Evolutionary conservation across 2,888 invertebrate species (phyloP).

Genomic region (Eucera pruinosa): DNA sequence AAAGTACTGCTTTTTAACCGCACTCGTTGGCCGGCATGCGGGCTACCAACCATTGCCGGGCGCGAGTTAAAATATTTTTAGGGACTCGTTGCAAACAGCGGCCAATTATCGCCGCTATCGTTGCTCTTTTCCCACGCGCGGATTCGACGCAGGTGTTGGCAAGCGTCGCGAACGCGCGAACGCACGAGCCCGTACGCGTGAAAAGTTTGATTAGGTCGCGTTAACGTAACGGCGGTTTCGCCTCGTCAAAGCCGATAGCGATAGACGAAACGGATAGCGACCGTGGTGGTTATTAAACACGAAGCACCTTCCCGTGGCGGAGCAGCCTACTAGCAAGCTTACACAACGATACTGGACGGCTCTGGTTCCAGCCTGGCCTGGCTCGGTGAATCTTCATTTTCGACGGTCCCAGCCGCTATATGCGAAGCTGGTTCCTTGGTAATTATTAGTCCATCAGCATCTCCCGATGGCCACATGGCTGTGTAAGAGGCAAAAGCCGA

Average conservation of each 20-base stretch:
- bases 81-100: neutral
- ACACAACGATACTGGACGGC: slow-evolving; percentile 44
- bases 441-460: slow-evolving; percentile 83
- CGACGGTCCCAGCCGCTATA: slow-evolving; percentile 71
- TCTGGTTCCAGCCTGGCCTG: slow-evolving; percentile 46
- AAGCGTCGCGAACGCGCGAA: neutral
- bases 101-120: slow-evolving; percentile 1
- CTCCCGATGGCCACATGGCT: slow-evolving; percentile 82
- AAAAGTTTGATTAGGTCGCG: slow-evolving; percentile 10
- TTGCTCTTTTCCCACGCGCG: neutral
- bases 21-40: neutral
- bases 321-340: slow-evolving; percentile 23
- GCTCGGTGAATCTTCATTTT: slow-evolving; percentile 77
- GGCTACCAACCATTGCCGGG: neutral
- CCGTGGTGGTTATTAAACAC: slow-evolving; percentile 46
- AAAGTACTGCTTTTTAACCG: slow-evolving; percentile 35
- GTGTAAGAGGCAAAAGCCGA: slow-evolving; percentile 70
- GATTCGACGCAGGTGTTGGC: neutral
- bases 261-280: slow-evolving; percentile 45
- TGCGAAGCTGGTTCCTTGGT: slow-evolving; percentile 73
- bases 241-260: slow-evolving; percentile 23
- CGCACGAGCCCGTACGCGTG: neutral
- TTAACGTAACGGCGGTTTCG: slow-evolving; percentile 26
- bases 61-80: slow-evolving; percentile 5
- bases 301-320: slow-evolving; percentile 18